Evolutionary conservation across 2,797 vertebrate genomes (phyloP), one percentile per base, ranked within the genome.

Genomic region (Ctenopoma multispine): DNA sequence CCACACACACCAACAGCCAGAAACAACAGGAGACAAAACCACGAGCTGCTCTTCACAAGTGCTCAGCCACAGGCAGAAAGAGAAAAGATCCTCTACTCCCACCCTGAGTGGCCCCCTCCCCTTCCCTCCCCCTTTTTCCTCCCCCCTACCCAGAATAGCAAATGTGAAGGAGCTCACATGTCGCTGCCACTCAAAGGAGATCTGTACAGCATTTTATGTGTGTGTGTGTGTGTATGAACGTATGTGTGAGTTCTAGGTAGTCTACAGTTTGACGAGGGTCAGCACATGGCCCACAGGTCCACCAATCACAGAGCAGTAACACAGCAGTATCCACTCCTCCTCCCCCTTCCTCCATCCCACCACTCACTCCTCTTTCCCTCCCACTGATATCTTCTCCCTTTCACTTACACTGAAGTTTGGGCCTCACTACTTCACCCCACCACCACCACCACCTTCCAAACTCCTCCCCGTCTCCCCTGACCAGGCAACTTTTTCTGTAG

Each of bases 121-220:
- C 36, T 20, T 20, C 76, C 80, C 43, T 60, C 75, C 80, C 82
- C n/a, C 1, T 6, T 53, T 43, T 43, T 61, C 83, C 87, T 86
- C 84, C 74, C 84, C 90, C 77, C 67, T 46, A 44, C 90, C 90
- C 77, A 93, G 91, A 95, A 94, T 94, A 94, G 94, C 80, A 74
- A 85, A 86, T 79, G 89, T 89, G 90, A 87, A 86, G 83, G 81
- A 54, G 83, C 89, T 92, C 94, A 94, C 89, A 93, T 95, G 94
- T 89, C 76, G 77, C 91, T 89, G 92, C 92, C 94, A 95, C 85
- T 95, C 94, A 95, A 80, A 72, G 67, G 34, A 47, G 20, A 72
- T 38, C 57, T 58, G 64, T 72, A 77, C 72, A 49, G 70, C 69
- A 60, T 84, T 78, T 15, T 18, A 4, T 77, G 41, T 73, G 60